Evolutionary conservation across 2,888 invertebrate genomes (phyloP).

Genomic region (Prosapia bicincta): DNA sequence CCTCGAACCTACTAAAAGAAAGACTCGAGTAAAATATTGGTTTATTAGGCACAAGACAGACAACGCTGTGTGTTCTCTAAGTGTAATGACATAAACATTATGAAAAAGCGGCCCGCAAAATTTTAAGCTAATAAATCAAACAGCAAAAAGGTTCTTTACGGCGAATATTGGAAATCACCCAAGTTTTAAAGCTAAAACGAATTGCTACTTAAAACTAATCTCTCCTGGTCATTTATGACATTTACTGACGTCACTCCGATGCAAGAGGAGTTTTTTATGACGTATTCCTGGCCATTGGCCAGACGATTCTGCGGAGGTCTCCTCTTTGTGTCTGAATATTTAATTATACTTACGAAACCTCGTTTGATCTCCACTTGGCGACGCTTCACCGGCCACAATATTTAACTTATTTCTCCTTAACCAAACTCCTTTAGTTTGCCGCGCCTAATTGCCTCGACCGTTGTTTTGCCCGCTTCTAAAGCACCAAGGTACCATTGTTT

Average conservation of each 20-base stretch:
- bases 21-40: no score
- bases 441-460: background rate
- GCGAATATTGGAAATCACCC: background rate
- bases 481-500: background rate
- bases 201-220: background rate
- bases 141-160: background rate
- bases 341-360: background rate
- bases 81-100: background rate
- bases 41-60: background rate
- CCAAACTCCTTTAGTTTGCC: background rate
- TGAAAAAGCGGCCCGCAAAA: background rate
- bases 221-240: conserved; percentile 10
- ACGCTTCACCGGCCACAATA: background rate
- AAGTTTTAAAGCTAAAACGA: background rate
- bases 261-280: conserved; percentile 7
- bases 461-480: background rate
- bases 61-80: background rate
- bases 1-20: no score
- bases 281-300: conserved; percentile 6
- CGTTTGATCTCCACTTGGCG: background rate
- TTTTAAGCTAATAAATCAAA: background rate
- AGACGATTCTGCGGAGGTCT: background rate
- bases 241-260: conserved; percentile 9
- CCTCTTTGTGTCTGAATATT: background rate
- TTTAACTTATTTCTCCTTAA: background rate